Percentiles rank a stretch among this genome's conserved stretches.
These are phyloP conservation scores for Macrosteles quadrilineatus DNA, from an alignment of 1,140 invertebrate genomes.

Conservation along the genomic window DNA sequence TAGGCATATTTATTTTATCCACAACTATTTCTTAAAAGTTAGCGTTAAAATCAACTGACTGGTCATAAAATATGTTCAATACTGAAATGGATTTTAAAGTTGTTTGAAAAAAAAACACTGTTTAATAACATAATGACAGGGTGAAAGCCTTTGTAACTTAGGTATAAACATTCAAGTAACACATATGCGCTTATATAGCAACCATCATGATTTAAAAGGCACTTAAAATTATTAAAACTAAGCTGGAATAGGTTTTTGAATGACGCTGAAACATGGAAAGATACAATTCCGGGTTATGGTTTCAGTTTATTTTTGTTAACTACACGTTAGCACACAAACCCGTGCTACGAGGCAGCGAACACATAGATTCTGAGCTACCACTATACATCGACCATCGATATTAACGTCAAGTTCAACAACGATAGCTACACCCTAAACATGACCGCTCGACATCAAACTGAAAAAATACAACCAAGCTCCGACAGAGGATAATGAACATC, in stretches of 20 bases:
- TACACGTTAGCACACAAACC: not conserved
- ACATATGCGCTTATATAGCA: not conserved
- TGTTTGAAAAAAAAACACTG: too few species aligned
- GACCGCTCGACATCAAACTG: not conserved
- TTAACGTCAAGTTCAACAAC: slow-evolving; percentile 12
- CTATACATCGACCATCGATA: slow-evolving; percentile 19
- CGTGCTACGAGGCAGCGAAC: not conserved
- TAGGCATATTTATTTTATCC: too few species aligned
- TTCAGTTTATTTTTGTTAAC: not conserved
- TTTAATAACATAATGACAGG: too few species aligned
- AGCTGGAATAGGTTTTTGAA: not conserved
- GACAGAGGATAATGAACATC: not conserved
- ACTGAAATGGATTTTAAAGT: not conserved
- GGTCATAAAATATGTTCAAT: too few species aligned
- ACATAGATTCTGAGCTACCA: not conserved
- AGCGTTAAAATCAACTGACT: too few species aligned
- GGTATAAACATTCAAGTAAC: not conserved
- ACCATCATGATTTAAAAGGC: not conserved
- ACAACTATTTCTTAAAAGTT: too few species aligned
- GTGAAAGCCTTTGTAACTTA: not conserved
- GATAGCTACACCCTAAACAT: slow-evolving; percentile 15
- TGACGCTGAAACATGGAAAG: not conserved
- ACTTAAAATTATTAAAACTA: slow-evolving; percentile 2
- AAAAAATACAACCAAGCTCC: slow-evolving; percentile 20
- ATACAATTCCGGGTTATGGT: not conserved